Base-by-base conservation (phyloP, 2,888 invertebrate genomes). In the Listrodromus nycthemerus region DNA sequence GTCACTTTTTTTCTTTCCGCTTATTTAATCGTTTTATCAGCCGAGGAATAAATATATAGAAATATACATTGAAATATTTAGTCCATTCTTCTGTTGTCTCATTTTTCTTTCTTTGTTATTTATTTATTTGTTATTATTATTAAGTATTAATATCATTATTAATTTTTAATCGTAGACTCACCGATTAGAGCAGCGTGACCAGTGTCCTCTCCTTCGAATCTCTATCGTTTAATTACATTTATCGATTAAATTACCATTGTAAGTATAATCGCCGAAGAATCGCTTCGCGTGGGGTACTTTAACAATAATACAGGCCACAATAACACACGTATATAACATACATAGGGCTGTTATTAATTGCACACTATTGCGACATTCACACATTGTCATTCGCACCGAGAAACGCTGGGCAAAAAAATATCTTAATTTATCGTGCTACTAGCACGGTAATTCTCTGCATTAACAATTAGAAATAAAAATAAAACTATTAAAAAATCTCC, bases 11-110 rank as follows among this genome's bases (percentile, higher is more conserved):
- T 63, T 50, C 58, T 74, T 63, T 30, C 24, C 41, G 65, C 67
- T 50, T 21, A 41, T 21, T 37, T 77, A 65, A 80, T 75, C 48
- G 33, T 27, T 66, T 83, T 80, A 78, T 69, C 77, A 74, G 67
- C 69, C 77, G 52, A 78, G 73, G 80, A 79, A 78, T 83, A 83
- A 80, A 79, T 82, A 82, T 82, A 83, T 83, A 79, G 78, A 83
- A 83, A 80, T 83, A 83, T 84, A 81, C 81, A 84, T 84, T 79
- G 41, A 79, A 78, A 84, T 81, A 80, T 65, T 74, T 84, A 84
- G 69, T 77, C 63, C 77, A 58, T 77, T 77, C 27, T 80, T 41
- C 58, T 33, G 21, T 78, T 45, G 8, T 13, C 71, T 79, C n/a
- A 45, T 41, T 33, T 45, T 73, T 80, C 37, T 27, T 30, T 55